A percentile compares a stretch with the other conserved stretches of the same genome.
Evolutionary conservation across 2,113 vertebrate species (phyloP).

Genomic region (Capreolus pygargus): DNA sequence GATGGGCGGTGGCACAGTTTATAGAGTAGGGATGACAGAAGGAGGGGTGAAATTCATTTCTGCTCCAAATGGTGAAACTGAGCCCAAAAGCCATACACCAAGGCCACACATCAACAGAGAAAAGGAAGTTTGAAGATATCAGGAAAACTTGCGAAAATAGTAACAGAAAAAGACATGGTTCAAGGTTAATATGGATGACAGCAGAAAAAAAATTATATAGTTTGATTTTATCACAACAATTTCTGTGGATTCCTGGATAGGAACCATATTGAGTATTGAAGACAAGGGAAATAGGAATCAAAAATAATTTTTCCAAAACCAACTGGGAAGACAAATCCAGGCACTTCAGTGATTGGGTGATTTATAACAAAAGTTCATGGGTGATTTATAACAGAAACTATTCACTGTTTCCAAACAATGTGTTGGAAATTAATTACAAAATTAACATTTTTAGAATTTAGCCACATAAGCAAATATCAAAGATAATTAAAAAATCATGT

Average conservation of each 20-base stretch:
- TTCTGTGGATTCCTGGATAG: constrained; percentile 41
- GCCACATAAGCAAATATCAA: constrained; percentile 71
- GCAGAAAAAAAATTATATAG: neutral
- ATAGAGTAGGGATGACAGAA: neutral
- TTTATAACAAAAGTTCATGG: constrained; percentile 55
- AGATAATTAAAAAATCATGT: constrained; percentile 74
- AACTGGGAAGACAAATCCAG: constrained; percentile 18
- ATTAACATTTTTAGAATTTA: constrained; percentile 75
- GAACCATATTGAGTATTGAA: constrained; percentile 26
- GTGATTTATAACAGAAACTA: constrained; percentile 58
- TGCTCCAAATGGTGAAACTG: neutral
- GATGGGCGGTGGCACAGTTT: neutral
- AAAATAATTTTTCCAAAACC: constrained; percentile 48
- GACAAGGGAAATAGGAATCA: constrained; percentile 33
- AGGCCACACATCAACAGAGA: neutral
- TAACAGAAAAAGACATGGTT: constrained; percentile 11
- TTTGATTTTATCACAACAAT: constrained; percentile 17
- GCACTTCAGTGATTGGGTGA: constrained; percentile 50
- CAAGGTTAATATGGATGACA: constrained; percentile 23
- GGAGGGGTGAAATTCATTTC: neutral
- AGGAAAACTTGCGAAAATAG: neutral
- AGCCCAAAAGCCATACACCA: neutral
- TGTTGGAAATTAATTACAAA: constrained; percentile 72
- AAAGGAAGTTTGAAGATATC: constrained; percentile 2
- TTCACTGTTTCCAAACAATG: constrained; percentile 68